Base-by-base conservation (phyloP, 2,113 vertebrate species). In the Poecile atricapillus region DNA sequence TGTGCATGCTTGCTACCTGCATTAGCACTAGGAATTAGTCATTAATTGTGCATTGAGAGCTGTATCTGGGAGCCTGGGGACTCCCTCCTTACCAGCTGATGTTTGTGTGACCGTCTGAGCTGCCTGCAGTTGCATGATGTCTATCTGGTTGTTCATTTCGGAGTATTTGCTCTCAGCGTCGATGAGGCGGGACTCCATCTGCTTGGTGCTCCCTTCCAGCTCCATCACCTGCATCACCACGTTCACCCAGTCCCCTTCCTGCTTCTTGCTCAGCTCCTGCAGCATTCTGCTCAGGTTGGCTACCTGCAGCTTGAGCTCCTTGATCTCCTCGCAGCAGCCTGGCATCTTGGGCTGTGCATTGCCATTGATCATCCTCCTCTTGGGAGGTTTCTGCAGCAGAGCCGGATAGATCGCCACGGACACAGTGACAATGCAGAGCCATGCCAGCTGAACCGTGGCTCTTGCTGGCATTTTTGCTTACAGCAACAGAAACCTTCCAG, bases 111-210 rank as follows among this genome's bases (percentile, higher is more conserved):
- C 97, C 0, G 98, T 98, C 97, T 99, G 99, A 1, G 98, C 98
- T 2, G 99, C 98, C 91, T 99, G 99, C 5, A 99, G 98, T 91
- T 99, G 99, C 98, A 99, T 99, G 96, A 99, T 99, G 89, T 98
- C 98, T 3, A 99, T 98, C 39, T 99, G 98, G 97, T 98, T 99
- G 98, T 99, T 99, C 97, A 99, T 99, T 64, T 99, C 99, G 0
- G 99, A 99, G 97, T 99, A 99, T 87, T 99, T 99, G 98, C 98
- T 98, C 98, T 99, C 99, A 0, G 98, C 99, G 6, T 99, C 99
- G 0, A 97, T 96, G 76, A 99, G 98, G 28, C 99, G 98, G 0
- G 97, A 94, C 94, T 99, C 99, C 91, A 99, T 98, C 95, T 98
- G 98, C 95, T 98, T 98, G 97, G 98, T 97, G 89, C 91, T 98